These are phyloP conservation scores for Latrodectus elegans DNA, from an alignment of 2,888 invertebrate genomes.

Conservation along the genomic window DNA sequence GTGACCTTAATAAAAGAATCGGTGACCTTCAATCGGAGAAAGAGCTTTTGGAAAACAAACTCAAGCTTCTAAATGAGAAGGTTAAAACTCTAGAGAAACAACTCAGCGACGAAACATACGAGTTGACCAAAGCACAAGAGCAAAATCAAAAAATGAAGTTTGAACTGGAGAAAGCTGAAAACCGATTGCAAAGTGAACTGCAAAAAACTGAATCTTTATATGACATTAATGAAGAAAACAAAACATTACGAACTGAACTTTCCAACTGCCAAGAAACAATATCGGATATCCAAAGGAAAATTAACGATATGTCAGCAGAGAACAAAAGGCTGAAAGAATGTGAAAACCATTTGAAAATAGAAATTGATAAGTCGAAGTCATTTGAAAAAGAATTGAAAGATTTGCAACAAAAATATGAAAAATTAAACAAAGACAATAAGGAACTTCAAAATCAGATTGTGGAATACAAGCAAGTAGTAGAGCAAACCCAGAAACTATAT, in stretches of 20 bases:
- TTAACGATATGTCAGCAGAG: constrained; percentile 52
- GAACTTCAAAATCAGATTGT: constrained; percentile 44
- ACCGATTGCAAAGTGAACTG: constrained; percentile 57
- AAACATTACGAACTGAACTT: constrained; percentile 50
- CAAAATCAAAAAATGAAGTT: constrained; percentile 83
- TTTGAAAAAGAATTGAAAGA: constrained; percentile 60
- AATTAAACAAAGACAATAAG: constrained; percentile 35
- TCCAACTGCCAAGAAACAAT: constrained; percentile 62
- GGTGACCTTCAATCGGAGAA: constrained; percentile 75
- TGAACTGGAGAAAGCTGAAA: constrained; percentile 72
- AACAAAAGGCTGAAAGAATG: constrained; percentile 61
- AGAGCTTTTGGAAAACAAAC: constrained; percentile 35
- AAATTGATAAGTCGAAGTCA: constrained; percentile 38
- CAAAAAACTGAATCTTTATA: constrained; percentile 60
- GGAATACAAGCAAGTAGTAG: constrained; percentile 60
- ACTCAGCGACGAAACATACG: constrained; percentile 43
- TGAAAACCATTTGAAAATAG: constrained; percentile 49
- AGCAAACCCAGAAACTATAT: constrained; percentile 63
- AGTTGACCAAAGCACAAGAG: constrained; percentile 70
- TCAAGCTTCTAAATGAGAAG: constrained; percentile 34
- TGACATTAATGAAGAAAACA: constrained; percentile 66
- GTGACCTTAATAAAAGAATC: constrained; percentile 84
- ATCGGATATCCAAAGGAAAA: constrained; percentile 50
- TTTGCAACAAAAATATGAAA: constrained; percentile 44
- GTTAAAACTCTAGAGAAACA: constrained; percentile 43